Base-by-base conservation (phyloP, 2,888 invertebrate genomes). In the Drosophila algonquin region DNA sequence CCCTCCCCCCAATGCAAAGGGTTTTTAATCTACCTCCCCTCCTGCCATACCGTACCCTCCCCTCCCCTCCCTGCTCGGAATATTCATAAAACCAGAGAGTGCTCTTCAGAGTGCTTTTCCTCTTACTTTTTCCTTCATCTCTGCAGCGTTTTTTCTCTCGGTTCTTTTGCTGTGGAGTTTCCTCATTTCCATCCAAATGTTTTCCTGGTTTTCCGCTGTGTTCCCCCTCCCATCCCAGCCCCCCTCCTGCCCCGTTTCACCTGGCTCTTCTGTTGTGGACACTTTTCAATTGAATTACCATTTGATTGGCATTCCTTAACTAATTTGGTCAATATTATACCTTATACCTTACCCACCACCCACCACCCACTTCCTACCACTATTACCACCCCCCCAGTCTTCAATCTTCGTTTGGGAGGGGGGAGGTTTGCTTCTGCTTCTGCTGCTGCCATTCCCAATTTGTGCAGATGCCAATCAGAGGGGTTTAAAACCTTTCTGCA, bases 401-500 rank as follows among this genome's bases (percentile, higher is more conserved):
- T 63, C 71, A 67, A 70, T 67, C 65, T 58, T 70, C 71, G 71
- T 67, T 67, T 71, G 45, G 65, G 18, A 12, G 35, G 4, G 35
- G 35, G 35, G 35, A n/a, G n/a, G n/a, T n/a, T n/a, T n/a, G n/a
- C 1, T 44, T 12, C 1, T 35, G 32, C 21, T n/a, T n/a, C n/a
- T n/a, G n/a, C n/a, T 40, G 40, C 48, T 71, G 71, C 57, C 71
- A 71, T 52, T 45, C 40, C 21, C 47, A 53, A 44, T 75, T 71
- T 65, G 40, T 45, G 75, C 47, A 71, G 75, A 50, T 71, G 71
- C 71, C 71, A 71, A 67, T 75, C 71, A 75, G 44, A 35, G 35
- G 4, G 35, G 35, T 48, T 24, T 24, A 45, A 53, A 71, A 57
- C 65, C 65, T 67, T 67, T 67, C 65, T 21, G 21, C 21, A 21